Percentiles rank a stretch among this genome's conserved stretches.
Conservation (phyloP, 1,140 invertebrate species). For the Eubasilissa regina region DNA sequence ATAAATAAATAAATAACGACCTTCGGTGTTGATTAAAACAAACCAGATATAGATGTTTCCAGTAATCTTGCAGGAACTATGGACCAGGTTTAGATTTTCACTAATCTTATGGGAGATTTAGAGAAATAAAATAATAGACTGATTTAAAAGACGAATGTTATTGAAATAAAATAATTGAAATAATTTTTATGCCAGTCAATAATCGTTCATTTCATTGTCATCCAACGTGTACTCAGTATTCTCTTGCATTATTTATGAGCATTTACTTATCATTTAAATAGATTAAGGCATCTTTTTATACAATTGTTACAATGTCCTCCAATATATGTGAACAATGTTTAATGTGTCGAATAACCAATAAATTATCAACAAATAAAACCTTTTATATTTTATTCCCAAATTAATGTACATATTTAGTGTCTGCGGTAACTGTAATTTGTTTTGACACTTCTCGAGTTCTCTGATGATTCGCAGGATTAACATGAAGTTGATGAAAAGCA, state of each 20-base stretch:
- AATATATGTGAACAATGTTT: constrained; percentile 56
- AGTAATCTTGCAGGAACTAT: not conserved
- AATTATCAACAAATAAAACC: constrained; percentile 52
- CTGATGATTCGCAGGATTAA: too few species aligned
- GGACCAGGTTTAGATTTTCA: not conserved
- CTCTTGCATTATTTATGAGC: constrained; percentile 59
- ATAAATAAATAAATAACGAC: not conserved
- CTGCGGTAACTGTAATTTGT: too few species aligned
- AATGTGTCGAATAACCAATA: constrained; percentile 59
- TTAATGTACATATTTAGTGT: too few species aligned
- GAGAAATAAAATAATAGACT: constrained; percentile 44
- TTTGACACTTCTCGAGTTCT: too few species aligned
- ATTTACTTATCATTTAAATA: constrained; percentile 57
- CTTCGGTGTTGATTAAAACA: not conserved
- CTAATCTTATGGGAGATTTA: constrained; percentile 20
- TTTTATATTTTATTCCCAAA: too few species aligned
- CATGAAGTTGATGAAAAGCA: too few species aligned
- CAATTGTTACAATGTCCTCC: constrained; percentile 56
- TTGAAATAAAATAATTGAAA: constrained; percentile 34
- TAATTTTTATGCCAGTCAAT: constrained; percentile 51
- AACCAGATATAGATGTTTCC: not conserved
- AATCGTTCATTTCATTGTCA: constrained; percentile 42
- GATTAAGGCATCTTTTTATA: constrained; percentile 56
- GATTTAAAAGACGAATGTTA: constrained; percentile 40
- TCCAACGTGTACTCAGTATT: constrained; percentile 56